Percentiles rank a stretch among this genome's conserved stretches.
phyloP scores from a whole-genome alignment of 92 coral and sea anemone genomes.

The Zoanthus sansibaricus region DNA sequence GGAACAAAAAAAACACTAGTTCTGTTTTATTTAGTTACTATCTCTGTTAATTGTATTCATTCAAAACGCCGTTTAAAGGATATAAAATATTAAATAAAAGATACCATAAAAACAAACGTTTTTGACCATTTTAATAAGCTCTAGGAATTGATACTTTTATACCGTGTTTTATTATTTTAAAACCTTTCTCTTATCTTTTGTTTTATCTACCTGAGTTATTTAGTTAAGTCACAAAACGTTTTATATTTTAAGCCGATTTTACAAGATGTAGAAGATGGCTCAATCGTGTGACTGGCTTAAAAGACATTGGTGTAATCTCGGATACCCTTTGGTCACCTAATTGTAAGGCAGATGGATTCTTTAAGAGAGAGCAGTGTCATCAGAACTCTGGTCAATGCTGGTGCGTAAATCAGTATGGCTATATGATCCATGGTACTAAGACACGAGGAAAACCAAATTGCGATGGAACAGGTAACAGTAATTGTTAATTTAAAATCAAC shows the following conservation, averaged over 20 bases:
- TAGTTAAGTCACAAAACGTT: not conserved
- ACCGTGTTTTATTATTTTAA: too few species aligned
- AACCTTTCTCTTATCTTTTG: not conserved
- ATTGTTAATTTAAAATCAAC: not conserved
- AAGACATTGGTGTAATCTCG: constrained; percentile 29
- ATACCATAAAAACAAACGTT: too few species aligned
- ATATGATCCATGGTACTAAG: constrained; percentile 51
- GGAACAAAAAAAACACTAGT: too few species aligned
- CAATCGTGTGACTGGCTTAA: constrained; percentile 16
- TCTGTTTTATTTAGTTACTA: too few species aligned
- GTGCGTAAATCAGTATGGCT: constrained; percentile 58
- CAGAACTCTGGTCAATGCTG: constrained; percentile 79
- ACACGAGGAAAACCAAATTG: constrained; percentile 53
- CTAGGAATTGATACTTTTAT: too few species aligned
- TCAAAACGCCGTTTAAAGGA: too few species aligned
- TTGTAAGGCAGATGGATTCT: constrained; percentile 75
- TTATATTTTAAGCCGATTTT: constrained; percentile 5
- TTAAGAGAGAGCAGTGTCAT: constrained; percentile 72
- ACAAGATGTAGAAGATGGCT: constrained; percentile 36
- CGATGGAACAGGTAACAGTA: constrained; percentile 36
- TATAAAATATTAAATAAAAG: too few species aligned
- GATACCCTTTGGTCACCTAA: constrained; percentile 74
- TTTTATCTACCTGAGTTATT: not conserved
- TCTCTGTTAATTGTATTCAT: too few species aligned
- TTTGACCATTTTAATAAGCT: too few species aligned